Evolutionary conservation across 2,113 vertebrate genomes (phyloP).

Genomic region (Clarias macrocephalus): DNA sequence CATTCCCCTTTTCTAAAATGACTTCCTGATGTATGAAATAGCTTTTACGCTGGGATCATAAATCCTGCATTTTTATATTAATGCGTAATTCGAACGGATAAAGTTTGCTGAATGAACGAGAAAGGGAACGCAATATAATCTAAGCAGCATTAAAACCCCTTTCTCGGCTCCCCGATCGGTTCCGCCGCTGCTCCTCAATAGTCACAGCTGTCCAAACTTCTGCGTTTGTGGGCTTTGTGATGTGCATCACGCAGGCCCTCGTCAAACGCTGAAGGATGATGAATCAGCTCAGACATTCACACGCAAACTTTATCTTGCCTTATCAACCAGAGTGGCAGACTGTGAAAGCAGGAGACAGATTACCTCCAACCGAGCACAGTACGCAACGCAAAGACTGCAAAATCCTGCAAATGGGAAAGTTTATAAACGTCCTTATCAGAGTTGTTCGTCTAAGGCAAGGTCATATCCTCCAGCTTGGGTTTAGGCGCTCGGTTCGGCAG

Average conservation of each 20-base stretch:
- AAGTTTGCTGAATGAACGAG: not conserved
- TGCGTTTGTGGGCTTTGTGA: not conserved
- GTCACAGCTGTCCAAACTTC: conserved; percentile 14
- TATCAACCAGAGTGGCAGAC: conserved; percentile 18
- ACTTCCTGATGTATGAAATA: conserved; percentile 2
- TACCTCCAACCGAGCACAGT: not conserved
- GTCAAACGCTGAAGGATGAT: conserved; percentile 3
- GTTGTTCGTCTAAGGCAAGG: not conserved
- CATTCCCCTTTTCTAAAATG: conserved; percentile 25
- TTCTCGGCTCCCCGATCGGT: not conserved
- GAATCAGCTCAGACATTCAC: conserved; percentile 19
- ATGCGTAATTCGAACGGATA: not conserved
- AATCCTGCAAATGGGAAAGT: not conserved
- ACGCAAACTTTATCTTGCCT: conserved; percentile 27
- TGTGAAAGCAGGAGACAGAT: conserved; percentile 21
- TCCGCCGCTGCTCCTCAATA: not conserved
- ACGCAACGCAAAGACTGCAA: not conserved
- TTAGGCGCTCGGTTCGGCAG: not conserved
- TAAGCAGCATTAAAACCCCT: not conserved
- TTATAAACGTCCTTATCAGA: conserved; percentile 3
- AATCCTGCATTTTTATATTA: not conserved
- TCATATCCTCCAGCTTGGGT: not conserved
- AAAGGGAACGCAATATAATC: not conserved
- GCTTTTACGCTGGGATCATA: not conserved
- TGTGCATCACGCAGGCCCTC: conserved; percentile 11